These are phyloP conservation scores for Chrysochloris asiatica DNA, from an alignment of 2,113 vertebrate genomes.

Conservation along the genomic window DNA sequence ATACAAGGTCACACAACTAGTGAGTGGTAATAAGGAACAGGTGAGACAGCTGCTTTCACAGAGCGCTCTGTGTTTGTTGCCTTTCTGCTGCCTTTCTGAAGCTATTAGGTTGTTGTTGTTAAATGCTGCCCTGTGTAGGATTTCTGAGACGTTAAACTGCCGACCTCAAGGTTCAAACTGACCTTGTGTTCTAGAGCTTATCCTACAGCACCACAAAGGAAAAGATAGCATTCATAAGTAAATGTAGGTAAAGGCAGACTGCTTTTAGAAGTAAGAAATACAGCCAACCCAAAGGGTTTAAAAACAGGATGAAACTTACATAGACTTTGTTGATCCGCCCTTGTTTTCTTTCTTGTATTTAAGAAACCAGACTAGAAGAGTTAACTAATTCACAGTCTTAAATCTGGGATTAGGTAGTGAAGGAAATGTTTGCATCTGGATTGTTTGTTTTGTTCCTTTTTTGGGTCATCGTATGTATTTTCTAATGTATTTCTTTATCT, in stretches of 20 bases:
- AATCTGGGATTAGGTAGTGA: constrained; percentile 32
- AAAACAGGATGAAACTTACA: not conserved
- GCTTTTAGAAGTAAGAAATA: not conserved
- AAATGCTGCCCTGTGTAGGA: too few relatives aligned
- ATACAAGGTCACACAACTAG: not conserved
- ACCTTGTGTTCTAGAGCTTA: too few relatives aligned
- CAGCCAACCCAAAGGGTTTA: not conserved
- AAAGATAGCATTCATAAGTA: not conserved
- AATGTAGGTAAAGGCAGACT: not conserved
- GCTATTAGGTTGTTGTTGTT: too few relatives aligned
- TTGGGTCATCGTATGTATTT: constrained; percentile 14
- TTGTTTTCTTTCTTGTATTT: constrained; percentile 40
- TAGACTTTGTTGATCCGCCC: not conserved
- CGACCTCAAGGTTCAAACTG: too few relatives aligned
- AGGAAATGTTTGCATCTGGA: constrained; percentile 6
- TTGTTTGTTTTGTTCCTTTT: not conserved
- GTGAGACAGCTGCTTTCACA: not conserved
- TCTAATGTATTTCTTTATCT: not conserved
- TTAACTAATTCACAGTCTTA: constrained; percentile 31
- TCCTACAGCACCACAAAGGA: too few relatives aligned
- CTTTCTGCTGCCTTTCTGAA: not conserved
- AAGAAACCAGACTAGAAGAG: constrained; percentile 39
- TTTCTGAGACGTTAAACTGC: too few relatives aligned
- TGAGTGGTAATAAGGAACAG: not conserved
- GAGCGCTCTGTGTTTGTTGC: not conserved